Base-by-base conservation (phyloP, 2,888 invertebrate genomes). In the Amiota minor region DNA sequence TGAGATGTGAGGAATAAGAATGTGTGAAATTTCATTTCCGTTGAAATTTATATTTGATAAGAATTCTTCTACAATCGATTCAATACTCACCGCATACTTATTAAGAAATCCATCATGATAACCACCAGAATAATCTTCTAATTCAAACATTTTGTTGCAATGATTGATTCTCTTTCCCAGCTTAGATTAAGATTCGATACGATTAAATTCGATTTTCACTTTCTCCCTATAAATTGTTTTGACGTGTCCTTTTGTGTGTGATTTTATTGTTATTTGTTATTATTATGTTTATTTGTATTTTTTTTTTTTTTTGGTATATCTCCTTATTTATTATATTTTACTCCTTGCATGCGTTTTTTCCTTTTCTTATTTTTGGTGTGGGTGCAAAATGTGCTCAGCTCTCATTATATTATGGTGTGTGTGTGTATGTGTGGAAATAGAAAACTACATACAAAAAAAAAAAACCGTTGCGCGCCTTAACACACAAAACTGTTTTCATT, bases 61-160 rank as follows among this genome's bases (percentile, higher is more conserved):
- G 35, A 35, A 35, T 35, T 35, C 3, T 2, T 6, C 2, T 35
- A 6, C 35, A 8, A 35, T 35, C 6, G 35, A 35, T 35, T 35
- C 35, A 65, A 47, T 64, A 93, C 94, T 93, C 91, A 94, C 94
- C 91, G 92, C 92, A 92, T 92, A 92, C 91, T 92, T 93, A 91
- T 91, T 91, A 83, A 90, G 88, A 90, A 92, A 92, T 90, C 92
- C 92, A 91, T 93, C 92, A 91, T 92, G 92, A 91, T 92, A 93
- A 91, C 93, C 91, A 88, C 91, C 90, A 84, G 92, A 92, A 91
- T 92, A 93, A 91, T 93, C 93, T 92, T 92, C 92, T 91, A 93
- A 91, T 92, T 94, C 92, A 91, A 92, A 93, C 93, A 93, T 93
- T 90, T 91, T 85, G 14, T 55, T 70, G 8, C 16, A 35, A 46